These are phyloP conservation scores for Mythimna ferrago DNA, from an alignment of 2,888 invertebrate genomes.

Conservation along the genomic window DNA sequence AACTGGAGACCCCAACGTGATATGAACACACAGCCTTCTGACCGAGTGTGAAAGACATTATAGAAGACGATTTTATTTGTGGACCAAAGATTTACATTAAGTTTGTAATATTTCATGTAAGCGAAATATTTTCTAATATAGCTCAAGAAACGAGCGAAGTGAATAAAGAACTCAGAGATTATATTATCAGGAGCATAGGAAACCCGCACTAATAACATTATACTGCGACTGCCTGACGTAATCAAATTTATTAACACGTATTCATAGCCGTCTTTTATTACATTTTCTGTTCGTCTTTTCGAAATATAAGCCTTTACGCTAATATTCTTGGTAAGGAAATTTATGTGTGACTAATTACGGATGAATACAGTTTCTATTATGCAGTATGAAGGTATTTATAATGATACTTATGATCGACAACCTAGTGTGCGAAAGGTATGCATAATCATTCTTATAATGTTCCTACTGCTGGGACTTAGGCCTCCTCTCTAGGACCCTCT, in stretches of 20 bases:
- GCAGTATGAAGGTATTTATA: too few relatives aligned
- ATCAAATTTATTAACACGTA: conserved; percentile 25
- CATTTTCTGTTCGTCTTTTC: conserved; percentile 10
- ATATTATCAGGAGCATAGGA: conserved; percentile 13
- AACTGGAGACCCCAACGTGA: too few relatives aligned
- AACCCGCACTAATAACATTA: conserved; percentile 16
- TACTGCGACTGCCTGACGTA: conserved; percentile 2
- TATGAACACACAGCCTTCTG: too few relatives aligned
- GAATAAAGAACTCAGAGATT: conserved; percentile 14
- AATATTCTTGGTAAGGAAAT: neutral
- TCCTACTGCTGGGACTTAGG: too few relatives aligned
- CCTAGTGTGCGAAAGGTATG: too few relatives aligned
- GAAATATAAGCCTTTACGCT: neutral
- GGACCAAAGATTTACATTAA: too few relatives aligned
- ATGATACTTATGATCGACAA: neutral
- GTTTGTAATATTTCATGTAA: neutral
- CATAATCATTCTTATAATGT: neutral
- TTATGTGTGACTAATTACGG: neutral
- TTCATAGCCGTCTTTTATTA: conserved; percentile 5
- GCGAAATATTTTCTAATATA: conserved; percentile 8
- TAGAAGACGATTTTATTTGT: too few relatives aligned
- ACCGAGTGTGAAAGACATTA: too few relatives aligned
- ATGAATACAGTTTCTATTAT: conserved; percentile 2
- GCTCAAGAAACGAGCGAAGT: neutral
- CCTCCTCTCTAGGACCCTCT: too few relatives aligned